A percentile compares a stretch with the other conserved stretches of the same genome.
Conservation (phyloP, 2,888 invertebrate species). For the Bombylius major region DNA sequence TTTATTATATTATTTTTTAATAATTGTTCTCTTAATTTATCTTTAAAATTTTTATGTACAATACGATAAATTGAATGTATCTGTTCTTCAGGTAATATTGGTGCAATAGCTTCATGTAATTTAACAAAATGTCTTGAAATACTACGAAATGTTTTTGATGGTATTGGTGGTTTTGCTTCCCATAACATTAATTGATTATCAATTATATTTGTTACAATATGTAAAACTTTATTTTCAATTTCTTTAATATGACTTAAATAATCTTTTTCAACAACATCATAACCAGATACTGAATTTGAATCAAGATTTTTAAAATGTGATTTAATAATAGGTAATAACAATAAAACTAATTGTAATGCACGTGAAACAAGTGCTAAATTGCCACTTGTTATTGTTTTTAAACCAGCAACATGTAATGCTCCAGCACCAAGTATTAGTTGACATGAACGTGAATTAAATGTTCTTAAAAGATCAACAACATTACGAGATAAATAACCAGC, state of each 20-base stretch:
- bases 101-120: slow-evolving; percentile 79
- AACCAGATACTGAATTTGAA: slow-evolving; percentile 35
- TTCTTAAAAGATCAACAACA: slow-evolving; percentile 75
- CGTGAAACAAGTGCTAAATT: slow-evolving; percentile 80
- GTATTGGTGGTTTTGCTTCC: slow-evolving; percentile 92
- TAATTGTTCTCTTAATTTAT: slow-evolving; percentile 71
- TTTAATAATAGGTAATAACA: slow-evolving; percentile 62
- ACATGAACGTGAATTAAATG: slow-evolving; percentile 79
- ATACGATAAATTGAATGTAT: slow-evolving; percentile 63
- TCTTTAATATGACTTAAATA: slow-evolving; percentile 82
- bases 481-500: slow-evolving; percentile 70
- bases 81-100: slow-evolving; percentile 67
- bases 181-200: slow-evolving; percentile 70
- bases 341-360: slow-evolving; percentile 67
- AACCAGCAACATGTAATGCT: slow-evolving; percentile 85
- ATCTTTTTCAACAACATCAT: slow-evolving; percentile 64
- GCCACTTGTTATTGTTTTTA: slow-evolving; percentile 88
- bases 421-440: slow-evolving; percentile 94
- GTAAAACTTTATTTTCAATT: slow-evolving; percentile 80
- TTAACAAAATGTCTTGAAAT: slow-evolving; percentile 81
- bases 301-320: slow-evolving; percentile 52
- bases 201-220: slow-evolving; percentile 77
- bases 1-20: slow-evolving; percentile 78
- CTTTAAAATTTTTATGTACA: slow-evolving; percentile 77
- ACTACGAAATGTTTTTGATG: slow-evolving; percentile 78